Evolutionary conservation across 2,113 vertebrate genomes (phyloP).

Genomic region (Sitta europaea): DNA sequence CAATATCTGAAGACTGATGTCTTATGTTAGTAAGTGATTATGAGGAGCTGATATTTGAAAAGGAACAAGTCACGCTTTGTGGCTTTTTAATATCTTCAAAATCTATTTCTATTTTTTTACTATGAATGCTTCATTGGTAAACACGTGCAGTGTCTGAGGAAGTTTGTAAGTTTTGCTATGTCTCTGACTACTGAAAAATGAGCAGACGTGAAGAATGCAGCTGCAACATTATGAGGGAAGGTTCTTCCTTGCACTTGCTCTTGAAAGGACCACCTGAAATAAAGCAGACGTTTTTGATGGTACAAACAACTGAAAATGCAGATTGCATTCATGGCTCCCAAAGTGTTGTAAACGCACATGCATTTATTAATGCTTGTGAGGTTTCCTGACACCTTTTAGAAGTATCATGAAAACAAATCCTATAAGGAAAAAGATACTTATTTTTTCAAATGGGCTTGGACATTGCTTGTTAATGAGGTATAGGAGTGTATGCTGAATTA

Average conservation of each 20-base stretch:
- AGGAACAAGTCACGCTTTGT: background rate
- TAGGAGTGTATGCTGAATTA: background rate
- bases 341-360: background rate
- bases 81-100: background rate
- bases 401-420: background rate
- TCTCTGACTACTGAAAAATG: background rate
- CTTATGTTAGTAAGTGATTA: background rate
- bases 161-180: background rate
- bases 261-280: background rate
- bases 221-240: background rate
- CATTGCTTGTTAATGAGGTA: background rate
- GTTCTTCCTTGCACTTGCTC: background rate
- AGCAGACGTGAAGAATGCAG: background rate
- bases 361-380: background rate
- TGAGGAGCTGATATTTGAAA: background rate
- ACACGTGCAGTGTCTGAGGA: rapidly evolving
- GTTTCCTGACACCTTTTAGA: background rate
- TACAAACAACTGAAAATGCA: background rate
- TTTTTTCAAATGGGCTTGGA: background rate
- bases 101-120: background rate
- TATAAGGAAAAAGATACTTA: background rate
- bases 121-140: background rate
- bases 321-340: background rate
- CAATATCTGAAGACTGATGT: background rate
- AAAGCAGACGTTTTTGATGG: background rate